phyloP scores from a whole-genome alignment of 2,888 invertebrate genomes.

The Heliothis peltigera region DNA sequence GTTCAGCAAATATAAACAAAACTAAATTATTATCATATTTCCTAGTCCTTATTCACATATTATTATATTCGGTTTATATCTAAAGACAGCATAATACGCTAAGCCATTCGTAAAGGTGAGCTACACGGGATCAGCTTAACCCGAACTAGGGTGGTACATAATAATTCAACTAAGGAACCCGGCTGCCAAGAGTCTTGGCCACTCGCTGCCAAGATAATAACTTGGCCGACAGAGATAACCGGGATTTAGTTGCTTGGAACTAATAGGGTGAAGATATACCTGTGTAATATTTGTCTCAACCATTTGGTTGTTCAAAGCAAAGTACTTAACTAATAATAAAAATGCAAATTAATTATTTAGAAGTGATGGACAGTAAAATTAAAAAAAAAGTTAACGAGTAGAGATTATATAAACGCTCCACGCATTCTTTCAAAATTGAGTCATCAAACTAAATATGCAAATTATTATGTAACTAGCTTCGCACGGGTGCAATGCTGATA shows the following conservation, averaged over 20 bases:
- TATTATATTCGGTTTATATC: constrained; percentile 29
- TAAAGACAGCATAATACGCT: constrained; percentile 13
- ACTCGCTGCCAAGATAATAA: constrained; percentile 41
- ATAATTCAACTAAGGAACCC: constrained; percentile 47
- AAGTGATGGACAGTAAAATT: no score
- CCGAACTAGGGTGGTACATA: constrained; percentile 14
- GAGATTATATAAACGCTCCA: no score
- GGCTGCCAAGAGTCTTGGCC: constrained; percentile 21
- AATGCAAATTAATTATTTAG: background rate
- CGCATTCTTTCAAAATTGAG: no score
- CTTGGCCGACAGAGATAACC: constrained; percentile 36
- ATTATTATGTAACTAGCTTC: no score
- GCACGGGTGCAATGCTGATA: no score
- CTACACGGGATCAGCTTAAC: constrained; percentile 19
- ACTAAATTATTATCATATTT: background rate
- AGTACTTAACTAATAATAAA: background rate
- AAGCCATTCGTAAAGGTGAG: constrained; percentile 14
- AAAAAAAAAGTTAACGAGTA: no score
- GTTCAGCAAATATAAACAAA: background rate
- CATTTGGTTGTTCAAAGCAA: constrained; percentile 2
- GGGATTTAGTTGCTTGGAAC: constrained; percentile 31
- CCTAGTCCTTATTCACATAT: constrained; percentile 5
- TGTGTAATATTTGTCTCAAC: background rate
- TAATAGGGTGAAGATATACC: constrained; percentile 19
- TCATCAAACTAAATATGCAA: no score